phyloP scores from a whole-genome alignment of 2,113 vertebrate species.

The Melanocharis versteri region DNA sequence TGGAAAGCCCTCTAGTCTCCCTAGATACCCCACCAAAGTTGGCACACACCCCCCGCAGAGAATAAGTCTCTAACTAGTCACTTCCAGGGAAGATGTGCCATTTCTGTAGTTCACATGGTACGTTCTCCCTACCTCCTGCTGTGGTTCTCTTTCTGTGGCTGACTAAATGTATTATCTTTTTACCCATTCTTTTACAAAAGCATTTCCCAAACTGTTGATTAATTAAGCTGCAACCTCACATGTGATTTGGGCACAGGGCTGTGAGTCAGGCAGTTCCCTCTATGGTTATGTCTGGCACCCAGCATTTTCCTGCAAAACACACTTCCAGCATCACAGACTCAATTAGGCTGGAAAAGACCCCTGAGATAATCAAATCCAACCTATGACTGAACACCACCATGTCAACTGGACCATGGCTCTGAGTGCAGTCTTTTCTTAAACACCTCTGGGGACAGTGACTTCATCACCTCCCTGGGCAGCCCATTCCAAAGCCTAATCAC shows the following conservation, averaged over 20 bases:
- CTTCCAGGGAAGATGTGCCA: neutral
- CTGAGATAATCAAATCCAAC: neutral
- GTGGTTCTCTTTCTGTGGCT: neutral
- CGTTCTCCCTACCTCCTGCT: neutral
- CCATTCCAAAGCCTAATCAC: neutral
- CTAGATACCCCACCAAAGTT: neutral
- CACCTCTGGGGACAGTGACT: neutral
- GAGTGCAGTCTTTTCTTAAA: neutral
- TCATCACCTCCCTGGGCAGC: neutral
- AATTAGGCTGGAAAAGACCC: neutral
- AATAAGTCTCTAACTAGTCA: neutral
- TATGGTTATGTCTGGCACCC: neutral
- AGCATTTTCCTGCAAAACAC: neutral
- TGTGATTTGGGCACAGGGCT: neutral
- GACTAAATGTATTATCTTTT: neutral
- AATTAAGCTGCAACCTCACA: neutral
- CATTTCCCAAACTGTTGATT: neutral
- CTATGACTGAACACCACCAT: rapidly evolving
- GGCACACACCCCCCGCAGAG: neutral
- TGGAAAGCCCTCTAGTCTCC: neutral
- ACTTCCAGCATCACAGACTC: neutral
- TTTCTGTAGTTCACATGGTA: neutral
- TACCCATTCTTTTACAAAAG: neutral
- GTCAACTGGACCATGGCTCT: neutral
- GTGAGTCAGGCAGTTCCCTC: neutral